Evolutionary conservation across 1,140 invertebrate genomes (phyloP).

Genomic region (Araneus ventricosus): DNA sequence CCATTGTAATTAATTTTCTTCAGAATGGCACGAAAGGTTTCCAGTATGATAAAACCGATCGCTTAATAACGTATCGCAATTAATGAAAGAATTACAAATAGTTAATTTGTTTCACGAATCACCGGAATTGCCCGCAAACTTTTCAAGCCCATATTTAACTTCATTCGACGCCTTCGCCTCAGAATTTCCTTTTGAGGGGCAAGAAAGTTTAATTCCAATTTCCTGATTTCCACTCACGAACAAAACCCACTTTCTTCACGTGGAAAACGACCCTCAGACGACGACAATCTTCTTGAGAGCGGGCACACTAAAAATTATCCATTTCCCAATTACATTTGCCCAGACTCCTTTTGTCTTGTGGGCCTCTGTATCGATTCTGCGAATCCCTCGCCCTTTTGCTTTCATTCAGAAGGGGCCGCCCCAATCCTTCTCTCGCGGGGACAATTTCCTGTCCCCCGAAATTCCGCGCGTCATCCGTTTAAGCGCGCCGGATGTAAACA

Average conservation of each 20-base stretch:
- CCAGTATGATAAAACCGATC: too few species aligned
- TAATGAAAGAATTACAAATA: too few species aligned
- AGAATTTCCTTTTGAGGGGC: neutral
- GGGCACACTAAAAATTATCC: slow-evolving; percentile 12
- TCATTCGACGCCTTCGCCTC: neutral
- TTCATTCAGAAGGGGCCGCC: neutral
- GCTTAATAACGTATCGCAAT: too few species aligned
- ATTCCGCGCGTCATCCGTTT: slow-evolving; percentile 41
- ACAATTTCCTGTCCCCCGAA: slow-evolving; percentile 42
- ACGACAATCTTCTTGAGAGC: neutral
- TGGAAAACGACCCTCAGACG: neutral
- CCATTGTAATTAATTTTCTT: too few species aligned
- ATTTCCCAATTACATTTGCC: slow-evolving; percentile 46
- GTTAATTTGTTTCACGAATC: too few species aligned
- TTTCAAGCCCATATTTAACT: neutral
- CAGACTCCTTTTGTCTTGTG: neutral
- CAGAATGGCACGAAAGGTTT: too few species aligned
- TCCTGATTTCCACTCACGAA: neutral
- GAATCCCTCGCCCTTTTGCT: slow-evolving; percentile 14
- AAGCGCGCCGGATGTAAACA: slow-evolving; percentile 40
- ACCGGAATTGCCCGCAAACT: too few species aligned
- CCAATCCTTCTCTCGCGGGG: neutral
- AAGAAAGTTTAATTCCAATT: slow-evolving; percentile 30
- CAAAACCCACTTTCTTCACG: slow-evolving; percentile 29
- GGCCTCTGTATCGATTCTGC: neutral